Evolutionary conservation across 2,797 vertebrate genomes (phyloP).

Genomic region (Microctenopoma steveboyesi): DNA sequence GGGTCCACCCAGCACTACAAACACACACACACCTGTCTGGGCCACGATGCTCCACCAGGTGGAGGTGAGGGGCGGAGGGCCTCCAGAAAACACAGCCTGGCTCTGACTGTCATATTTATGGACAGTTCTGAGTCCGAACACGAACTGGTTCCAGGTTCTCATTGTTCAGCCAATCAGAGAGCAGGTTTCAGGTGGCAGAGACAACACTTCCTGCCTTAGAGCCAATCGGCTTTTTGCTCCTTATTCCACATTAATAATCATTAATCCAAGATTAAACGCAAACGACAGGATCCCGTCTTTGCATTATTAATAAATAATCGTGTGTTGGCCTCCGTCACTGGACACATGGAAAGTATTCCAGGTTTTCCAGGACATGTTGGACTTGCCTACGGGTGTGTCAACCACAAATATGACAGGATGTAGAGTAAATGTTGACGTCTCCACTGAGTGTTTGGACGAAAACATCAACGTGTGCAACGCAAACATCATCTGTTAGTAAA

Average conservation of each 20-base stretch:
- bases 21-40: constrained; percentile 35
- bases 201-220: no score
- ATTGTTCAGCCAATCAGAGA: no score
- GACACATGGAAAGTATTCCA: not conserved
- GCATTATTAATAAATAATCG: not conserved
- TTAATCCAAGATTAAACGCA: no score
- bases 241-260: no score
- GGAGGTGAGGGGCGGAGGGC: not conserved
- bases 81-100: not conserved
- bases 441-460: not conserved
- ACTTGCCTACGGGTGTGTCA: not conserved
- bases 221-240: no score
- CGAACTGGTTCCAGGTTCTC: no score
- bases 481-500: not conserved
- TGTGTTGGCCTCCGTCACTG: not conserved
- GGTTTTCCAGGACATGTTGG: not conserved
- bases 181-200: no score
- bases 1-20: constrained; percentile 29
- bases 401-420: not conserved
- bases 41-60: not conserved
- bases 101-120: not conserved
- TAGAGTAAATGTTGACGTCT: not conserved
- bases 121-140: not conserved
- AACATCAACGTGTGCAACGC: constrained; percentile 15
- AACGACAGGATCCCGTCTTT: not conserved